Evolutionary conservation across 2,797 vertebrate species (phyloP).

Genomic region (Sebastes umbrosus): DNA sequence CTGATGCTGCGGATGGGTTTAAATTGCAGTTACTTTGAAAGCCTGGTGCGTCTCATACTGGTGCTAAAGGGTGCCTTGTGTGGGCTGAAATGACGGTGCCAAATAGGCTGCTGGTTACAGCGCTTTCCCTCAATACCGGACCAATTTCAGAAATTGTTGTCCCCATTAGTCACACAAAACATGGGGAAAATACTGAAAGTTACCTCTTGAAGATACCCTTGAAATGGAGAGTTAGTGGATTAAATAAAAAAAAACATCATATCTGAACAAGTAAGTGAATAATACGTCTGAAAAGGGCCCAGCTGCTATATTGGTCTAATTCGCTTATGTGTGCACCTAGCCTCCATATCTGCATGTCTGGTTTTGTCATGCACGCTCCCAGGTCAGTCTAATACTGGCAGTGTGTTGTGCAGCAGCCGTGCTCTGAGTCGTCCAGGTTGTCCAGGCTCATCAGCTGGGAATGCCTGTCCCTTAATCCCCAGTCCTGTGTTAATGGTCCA

Average conservation of each 20-base stretch:
- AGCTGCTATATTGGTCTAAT: constrained; percentile 22
- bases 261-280: neutral
- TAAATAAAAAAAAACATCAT: neutral
- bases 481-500: constrained; percentile 64
- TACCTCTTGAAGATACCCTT: neutral
- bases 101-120: too few species aligned
- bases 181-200: neutral
- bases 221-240: neutral
- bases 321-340: neutral
- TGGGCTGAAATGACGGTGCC: too few species aligned
- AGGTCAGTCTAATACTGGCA: neutral
- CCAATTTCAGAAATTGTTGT: neutral
- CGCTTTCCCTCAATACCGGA: too few species aligned
- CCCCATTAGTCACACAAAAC: neutral
- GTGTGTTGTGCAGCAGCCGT: neutral
- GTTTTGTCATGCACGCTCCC: constrained; percentile 12
- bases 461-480: constrained; percentile 54
- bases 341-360: neutral
- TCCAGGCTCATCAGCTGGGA: constrained; percentile 46
- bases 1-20: too few species aligned
- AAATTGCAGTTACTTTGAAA: too few species aligned
- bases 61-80: too few species aligned
- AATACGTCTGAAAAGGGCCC: neutral
- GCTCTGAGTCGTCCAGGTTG: constrained; percentile 57
- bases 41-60: too few species aligned